phyloP scores from a whole-genome alignment of 2,113 vertebrate species.

The Sinosuthora webbiana region DNA sequence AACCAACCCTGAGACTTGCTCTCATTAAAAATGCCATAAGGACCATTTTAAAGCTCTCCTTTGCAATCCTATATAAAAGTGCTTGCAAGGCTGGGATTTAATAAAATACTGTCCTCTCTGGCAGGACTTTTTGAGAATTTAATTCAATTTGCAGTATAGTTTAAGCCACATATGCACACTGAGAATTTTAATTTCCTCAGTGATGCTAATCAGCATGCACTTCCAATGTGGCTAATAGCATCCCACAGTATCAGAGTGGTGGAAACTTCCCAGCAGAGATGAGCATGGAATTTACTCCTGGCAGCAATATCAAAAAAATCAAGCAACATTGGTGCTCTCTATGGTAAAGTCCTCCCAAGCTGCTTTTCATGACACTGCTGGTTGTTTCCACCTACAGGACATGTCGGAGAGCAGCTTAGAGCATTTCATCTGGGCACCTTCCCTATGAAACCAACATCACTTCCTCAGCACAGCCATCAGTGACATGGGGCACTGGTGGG shows the following conservation, averaged over 20 bases:
- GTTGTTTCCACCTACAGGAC: neutral
- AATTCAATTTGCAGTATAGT: conserved; percentile 1
- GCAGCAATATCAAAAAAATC: neutral
- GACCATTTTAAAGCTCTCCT: neutral
- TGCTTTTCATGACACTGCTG: neutral
- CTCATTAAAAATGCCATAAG: neutral
- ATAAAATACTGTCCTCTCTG: neutral
- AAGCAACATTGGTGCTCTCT: neutral
- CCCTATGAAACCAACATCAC: accelerated
- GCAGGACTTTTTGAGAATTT: neutral
- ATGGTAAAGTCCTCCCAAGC: neutral
- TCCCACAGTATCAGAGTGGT: neutral
- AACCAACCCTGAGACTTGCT: neutral
- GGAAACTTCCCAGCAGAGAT: neutral
- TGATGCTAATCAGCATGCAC: accelerated
- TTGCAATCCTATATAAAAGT: neutral
- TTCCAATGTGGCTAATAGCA: neutral
- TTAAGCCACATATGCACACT: neutral
- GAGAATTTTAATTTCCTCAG: conserved; percentile 18
- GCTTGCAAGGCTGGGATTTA: neutral
- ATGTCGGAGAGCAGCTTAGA: neutral
- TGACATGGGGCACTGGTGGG: accelerated
- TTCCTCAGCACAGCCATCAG: neutral
- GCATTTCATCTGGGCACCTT: neutral
- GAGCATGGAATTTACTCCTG: neutral